A percentile compares a stretch with the other conserved stretches of the same genome.
Conservation (phyloP, 1,140 invertebrate genomes). For the Drosophila yakuba region DNA sequence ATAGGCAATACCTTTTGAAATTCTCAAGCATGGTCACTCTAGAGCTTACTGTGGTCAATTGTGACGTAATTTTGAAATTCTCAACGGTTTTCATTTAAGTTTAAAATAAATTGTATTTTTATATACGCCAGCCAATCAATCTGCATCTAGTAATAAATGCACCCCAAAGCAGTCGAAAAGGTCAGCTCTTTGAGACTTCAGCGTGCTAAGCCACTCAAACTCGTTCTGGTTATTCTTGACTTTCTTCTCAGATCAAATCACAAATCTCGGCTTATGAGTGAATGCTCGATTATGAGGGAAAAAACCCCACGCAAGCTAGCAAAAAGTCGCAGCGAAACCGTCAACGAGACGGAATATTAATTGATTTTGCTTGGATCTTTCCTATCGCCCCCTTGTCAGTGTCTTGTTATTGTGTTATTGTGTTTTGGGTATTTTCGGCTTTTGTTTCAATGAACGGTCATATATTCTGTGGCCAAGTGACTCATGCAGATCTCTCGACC, state of each 20-base stretch:
- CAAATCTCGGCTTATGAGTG: conserved; percentile 48
- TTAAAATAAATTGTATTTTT: conserved; percentile 9
- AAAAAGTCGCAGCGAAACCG: conserved; percentile 19
- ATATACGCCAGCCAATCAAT: conserved; percentile 1
- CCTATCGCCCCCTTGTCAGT: conserved; percentile 25
- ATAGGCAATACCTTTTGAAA: neutral
- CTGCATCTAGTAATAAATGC: conserved; percentile 13
- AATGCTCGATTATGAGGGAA: conserved; percentile 68
- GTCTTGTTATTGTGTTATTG: conserved; percentile 19
- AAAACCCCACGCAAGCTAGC: conserved; percentile 65
- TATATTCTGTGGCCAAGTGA: conserved; percentile 27
- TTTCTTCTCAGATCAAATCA: conserved; percentile 61
- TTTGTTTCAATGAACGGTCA: conserved; percentile 49
- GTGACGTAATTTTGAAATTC: neutral
- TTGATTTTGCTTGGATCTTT: conserved; percentile 29
- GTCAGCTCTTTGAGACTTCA: conserved; percentile 13
- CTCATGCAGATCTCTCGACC: conserved; percentile 18
- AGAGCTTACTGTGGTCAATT: conserved; percentile 7
- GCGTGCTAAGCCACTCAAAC: conserved; percentile 40
- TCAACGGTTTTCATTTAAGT: conserved; percentile 14
- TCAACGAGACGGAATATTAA: conserved; percentile 51
- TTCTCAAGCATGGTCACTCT: neutral
- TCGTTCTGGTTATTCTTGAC: conserved; percentile 67
- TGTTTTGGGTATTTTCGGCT: conserved; percentile 24
- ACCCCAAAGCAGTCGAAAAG: conserved; percentile 21